Conservation (phyloP, 2,888 invertebrate genomes). For the Drosophila paramelanica region DNA sequence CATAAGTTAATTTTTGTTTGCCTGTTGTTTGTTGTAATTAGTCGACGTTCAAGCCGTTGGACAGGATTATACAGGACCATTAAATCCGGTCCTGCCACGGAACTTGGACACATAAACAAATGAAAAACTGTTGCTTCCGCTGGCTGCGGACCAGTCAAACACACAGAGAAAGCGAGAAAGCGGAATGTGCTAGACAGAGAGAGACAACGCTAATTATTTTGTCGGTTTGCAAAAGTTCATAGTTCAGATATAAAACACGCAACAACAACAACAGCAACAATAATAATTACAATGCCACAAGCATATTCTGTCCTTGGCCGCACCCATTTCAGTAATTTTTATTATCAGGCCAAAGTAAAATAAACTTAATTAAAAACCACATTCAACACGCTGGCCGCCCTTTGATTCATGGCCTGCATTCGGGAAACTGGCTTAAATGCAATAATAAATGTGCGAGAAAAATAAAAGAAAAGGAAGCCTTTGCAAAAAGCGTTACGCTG, state of each 20-base stretch:
- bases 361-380: constrained; percentile 75
- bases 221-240: constrained; percentile 76
- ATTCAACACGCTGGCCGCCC: constrained; percentile 24
- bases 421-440: constrained; percentile 56
- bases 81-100: constrained; percentile 60
- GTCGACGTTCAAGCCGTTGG: constrained; percentile 73
- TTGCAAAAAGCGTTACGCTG: constrained; percentile 5
- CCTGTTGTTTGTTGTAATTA: constrained; percentile 75
- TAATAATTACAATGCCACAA: constrained; percentile 53
- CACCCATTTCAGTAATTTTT: constrained; percentile 65
- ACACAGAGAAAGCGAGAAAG: constrained; percentile 1
- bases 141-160: constrained; percentile 24
- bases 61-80: constrained; percentile 64
- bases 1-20: constrained; percentile 79
- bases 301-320: constrained; percentile 23
- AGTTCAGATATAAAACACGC: constrained; percentile 66
- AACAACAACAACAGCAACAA: constrained; percentile 28
- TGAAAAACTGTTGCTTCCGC: constrained; percentile 80
- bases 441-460: constrained; percentile 52
- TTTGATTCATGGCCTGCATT: constrained; percentile 72
- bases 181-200: constrained; percentile 11
- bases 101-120: constrained; percentile 59
- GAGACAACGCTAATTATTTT: constrained; percentile 75
- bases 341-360: constrained; percentile 69
- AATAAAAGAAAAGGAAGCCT: constrained; percentile 1